A percentile compares a stretch with the other conserved stretches of the same genome.
These are phyloP conservation scores for Channa argus DNA, from an alignment of 2,113 vertebrate genomes.

Conservation along the genomic window DNA sequence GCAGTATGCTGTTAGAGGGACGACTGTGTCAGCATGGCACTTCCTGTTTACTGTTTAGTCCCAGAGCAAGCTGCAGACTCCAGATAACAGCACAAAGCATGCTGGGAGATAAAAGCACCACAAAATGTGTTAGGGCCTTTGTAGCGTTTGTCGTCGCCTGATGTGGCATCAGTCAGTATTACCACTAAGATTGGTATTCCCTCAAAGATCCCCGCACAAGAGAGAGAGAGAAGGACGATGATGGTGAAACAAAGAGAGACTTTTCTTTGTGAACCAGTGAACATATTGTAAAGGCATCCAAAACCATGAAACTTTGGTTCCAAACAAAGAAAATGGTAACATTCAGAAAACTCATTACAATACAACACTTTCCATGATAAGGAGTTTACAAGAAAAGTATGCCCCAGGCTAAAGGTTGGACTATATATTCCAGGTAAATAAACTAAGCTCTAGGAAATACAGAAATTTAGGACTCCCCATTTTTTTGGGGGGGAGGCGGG, in stretches of 20 bases:
- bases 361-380: no score
- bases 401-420: no score
- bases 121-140: conserved; percentile 54
- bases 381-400: no score
- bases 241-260: conserved; percentile 1
- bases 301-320: not conserved
- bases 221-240: conserved; percentile 19
- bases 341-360: no score
- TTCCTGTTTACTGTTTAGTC: conserved; percentile 74
- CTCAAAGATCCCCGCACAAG: conserved; percentile 22
- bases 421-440: no score
- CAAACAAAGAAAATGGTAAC: no score
- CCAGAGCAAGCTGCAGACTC: conserved; percentile 70
- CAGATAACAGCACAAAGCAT: conserved; percentile 78
- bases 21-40: conserved; percentile 65
- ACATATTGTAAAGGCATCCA: not conserved
- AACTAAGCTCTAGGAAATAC: no score
- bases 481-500: no score
- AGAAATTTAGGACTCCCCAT: no score
- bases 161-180: conserved; percentile 63
- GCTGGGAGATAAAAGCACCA: conserved; percentile 74
- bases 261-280: conserved; percentile 4
- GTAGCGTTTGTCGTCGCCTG: conserved; percentile 42
- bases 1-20: conserved; percentile 30
- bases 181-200: conserved; percentile 31